These are phyloP conservation scores for Eupithecia subumbrata DNA, from an alignment of 2,888 invertebrate species.

Conservation along the genomic window DNA sequence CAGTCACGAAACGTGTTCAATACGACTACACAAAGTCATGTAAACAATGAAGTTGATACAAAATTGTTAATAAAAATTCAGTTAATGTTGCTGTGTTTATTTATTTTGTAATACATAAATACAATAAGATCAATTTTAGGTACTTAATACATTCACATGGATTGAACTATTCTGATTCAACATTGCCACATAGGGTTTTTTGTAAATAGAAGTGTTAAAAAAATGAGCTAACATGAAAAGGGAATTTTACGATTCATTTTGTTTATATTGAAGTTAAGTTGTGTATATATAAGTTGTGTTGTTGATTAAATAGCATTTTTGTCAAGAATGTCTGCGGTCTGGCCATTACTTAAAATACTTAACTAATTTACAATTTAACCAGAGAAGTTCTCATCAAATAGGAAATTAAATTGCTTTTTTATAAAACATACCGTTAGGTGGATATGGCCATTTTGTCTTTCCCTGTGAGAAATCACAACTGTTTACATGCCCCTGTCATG, in stretches of 20 bases:
- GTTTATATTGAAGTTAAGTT: not conserved
- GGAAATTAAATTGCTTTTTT: conserved; percentile 3
- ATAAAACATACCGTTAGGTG: not conserved
- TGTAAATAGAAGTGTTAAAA: not conserved
- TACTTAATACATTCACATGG: not conserved
- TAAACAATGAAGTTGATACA: not conserved
- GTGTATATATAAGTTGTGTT: no score
- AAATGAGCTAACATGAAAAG: not conserved
- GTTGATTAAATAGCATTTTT: not conserved
- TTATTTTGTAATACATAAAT: conserved; percentile 21
- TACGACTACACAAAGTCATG: not conserved
- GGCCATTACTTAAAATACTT: not conserved
- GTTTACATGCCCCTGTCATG: no score
- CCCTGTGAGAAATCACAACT: no score
- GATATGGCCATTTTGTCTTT: no score
- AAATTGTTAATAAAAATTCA: conserved; percentile 23
- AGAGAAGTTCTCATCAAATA: conserved; percentile 9
- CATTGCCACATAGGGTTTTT: not conserved
- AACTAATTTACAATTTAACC: conserved; percentile 12
- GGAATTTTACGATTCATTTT: not conserved
- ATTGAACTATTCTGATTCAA: not conserved
- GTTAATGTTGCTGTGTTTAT: conserved; percentile 25
- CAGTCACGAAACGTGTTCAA: not conserved
- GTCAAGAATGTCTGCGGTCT: not conserved
- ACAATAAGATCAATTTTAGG: conserved; percentile 7